These are phyloP conservation scores for Carapus acus DNA, from an alignment of 2,797 vertebrate species.

Conservation along the genomic window DNA sequence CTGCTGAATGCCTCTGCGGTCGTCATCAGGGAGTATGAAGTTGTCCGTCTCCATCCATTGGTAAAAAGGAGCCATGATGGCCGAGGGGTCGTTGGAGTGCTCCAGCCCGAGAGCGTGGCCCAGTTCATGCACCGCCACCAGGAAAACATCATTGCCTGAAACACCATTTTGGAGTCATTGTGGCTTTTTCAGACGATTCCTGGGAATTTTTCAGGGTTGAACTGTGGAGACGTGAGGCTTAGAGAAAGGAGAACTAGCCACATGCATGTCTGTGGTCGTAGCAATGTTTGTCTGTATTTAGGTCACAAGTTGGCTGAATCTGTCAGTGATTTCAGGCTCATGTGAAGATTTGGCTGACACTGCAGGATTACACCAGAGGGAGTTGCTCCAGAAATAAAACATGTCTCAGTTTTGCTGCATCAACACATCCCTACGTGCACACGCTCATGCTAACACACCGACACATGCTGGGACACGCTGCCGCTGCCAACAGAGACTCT, in stretches of 20 bases:
- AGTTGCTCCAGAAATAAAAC: conserved; percentile 34
- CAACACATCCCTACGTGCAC: background rate
- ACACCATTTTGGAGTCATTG: conserved; percentile 26
- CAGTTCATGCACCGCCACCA: conserved; percentile 87
- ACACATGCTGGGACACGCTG: conserved; percentile 37
- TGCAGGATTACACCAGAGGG: conserved; percentile 1
- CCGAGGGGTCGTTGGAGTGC: conserved; percentile 86
- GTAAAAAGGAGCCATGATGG: conserved; percentile 94
- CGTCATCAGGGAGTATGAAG: conserved; percentile 84
- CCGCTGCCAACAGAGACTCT: conserved; percentile 5
- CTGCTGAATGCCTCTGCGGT: conserved; percentile 85
- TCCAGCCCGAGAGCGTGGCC: conserved; percentile 88
- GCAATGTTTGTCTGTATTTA: too few relatives aligned
- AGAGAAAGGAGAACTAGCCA: too few relatives aligned
- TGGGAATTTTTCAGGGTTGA: too few relatives aligned
- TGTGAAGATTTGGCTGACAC: conserved; percentile 34
- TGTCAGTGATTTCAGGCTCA: conserved; percentile 15
- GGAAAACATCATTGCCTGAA: conserved; percentile 86
- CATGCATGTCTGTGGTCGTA: too few relatives aligned
- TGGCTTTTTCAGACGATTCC: too few relatives aligned
- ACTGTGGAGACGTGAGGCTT: too few relatives aligned
- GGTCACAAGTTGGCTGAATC: too few relatives aligned
- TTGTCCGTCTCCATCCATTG: conserved; percentile 93
- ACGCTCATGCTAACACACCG: conserved; percentile 1
- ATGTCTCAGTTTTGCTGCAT: conserved; percentile 19